Evolutionary conservation across 2,113 vertebrate species (phyloP), one percentile per base, ranked within the genome.

Genomic region (Nesoenas mayeri): DNA sequence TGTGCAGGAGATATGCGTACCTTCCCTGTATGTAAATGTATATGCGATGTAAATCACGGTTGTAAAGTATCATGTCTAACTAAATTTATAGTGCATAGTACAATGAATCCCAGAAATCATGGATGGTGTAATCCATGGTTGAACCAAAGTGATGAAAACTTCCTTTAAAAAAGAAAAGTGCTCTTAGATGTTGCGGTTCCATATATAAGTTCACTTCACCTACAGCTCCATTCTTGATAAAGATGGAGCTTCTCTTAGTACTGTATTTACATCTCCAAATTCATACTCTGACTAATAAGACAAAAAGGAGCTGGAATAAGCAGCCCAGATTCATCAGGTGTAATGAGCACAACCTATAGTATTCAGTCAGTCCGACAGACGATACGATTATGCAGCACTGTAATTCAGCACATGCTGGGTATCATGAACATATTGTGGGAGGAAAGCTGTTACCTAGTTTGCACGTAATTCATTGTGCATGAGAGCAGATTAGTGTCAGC

Each of bases 271-370:
- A 88, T 70, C 75, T 64, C n/a, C 44, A 71, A n/a, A n/a, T 47
- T 36, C 31, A 26, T 21, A 25, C 31, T 75, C 78, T n/a, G 51
- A 18, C 50, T 65, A 54, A 20, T n/a, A 38, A 58, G 47, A 57
- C 38, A 24, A 61, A 77, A 72, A 7, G 12, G 54, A 80, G 7
- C 57, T 84, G 80, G 48, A 77, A 19, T 1, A 32, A 79, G 66
- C 71, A 93, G 57, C 70, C 50, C 70, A 65, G 34, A 5, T 25
- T 65, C 11, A 25, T 11, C 54, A 56, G 50, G 9, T 25, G 31
- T 36, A 47, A 47, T 0, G 1, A 82, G 28, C 58, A 83, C 44
- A 29, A 7, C 6, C 25, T 70, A 0, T 3, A 16, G 7, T 60
- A 6, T 19, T 51, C 62, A 32, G 6, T 44, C 72, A 60, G 74